Conservation (phyloP, 2,888 invertebrate species). For the Nephrocerus scutellatus region DNA sequence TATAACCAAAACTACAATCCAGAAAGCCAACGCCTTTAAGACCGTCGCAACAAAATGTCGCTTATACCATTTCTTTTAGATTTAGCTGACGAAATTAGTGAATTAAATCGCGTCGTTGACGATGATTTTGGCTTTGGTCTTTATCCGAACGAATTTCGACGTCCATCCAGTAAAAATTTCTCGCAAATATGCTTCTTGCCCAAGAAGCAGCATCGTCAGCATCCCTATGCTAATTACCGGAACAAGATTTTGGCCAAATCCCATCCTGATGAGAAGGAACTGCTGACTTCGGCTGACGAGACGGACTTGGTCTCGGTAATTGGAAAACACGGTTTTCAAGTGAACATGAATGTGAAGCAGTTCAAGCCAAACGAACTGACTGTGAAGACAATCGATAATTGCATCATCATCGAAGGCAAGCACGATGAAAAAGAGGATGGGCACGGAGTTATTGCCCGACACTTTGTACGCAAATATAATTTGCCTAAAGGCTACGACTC, state of each 20-base stretch:
- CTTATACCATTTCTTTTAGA: constrained; percentile 26
- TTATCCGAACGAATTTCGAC: constrained; percentile 21
- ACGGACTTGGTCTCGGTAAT: constrained; percentile 29
- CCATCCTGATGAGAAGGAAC: constrained; percentile 52
- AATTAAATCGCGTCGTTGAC: constrained; percentile 25
- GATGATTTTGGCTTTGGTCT: constrained; percentile 31
- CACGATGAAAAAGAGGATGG: constrained; percentile 66
- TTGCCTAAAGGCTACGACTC: constrained; percentile 64
- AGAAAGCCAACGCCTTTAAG: constrained; percentile 3
- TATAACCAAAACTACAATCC: constrained; percentile 2
- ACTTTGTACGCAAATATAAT: constrained; percentile 66
- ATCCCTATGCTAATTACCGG: constrained; percentile 31
- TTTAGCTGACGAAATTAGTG: constrained; percentile 26
- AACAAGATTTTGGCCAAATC: too few relatives aligned
- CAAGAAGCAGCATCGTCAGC: constrained; percentile 21
- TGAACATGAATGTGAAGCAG: constrained; percentile 62
- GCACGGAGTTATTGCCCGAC: constrained; percentile 70
- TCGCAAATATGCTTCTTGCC: too few relatives aligned
- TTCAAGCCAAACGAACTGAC: constrained; percentile 63
- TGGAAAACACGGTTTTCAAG: constrained; percentile 64
- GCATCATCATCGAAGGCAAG: constrained; percentile 61
- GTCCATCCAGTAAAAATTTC: constrained; percentile 8
- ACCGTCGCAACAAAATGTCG: constrained; percentile 19
- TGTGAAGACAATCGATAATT: constrained; percentile 60
- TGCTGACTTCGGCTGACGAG: constrained; percentile 11